Conservation (phyloP, 2,797 vertebrate genomes). For the Lutjanus campechanus region DNA sequence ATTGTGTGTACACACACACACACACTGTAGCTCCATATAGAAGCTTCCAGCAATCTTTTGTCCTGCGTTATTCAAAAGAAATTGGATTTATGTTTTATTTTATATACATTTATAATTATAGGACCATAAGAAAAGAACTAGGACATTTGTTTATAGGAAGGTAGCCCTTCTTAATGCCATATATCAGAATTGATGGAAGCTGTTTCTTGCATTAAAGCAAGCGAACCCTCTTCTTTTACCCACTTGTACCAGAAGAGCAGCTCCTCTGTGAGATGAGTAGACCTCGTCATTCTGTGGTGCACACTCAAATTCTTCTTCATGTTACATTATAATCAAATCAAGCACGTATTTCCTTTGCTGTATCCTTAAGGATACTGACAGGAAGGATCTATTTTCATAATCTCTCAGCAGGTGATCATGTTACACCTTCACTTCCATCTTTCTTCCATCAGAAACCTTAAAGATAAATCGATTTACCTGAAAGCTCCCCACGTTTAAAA, state of each 20-base stretch:
- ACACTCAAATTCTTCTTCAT: constrained; percentile 45
- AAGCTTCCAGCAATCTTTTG: constrained; percentile 24
- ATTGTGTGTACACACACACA: constrained; percentile 19
- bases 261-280: constrained; percentile 22
- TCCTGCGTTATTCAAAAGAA: neutral
- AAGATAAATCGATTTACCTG: constrained; percentile 59
- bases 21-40: neutral
- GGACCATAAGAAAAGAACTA: constrained; percentile 6
- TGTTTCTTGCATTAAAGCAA: constrained; percentile 13
- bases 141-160: neutral
- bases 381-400: constrained; percentile 62
- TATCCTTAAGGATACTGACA: constrained; percentile 54
- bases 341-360: constrained; percentile 48
- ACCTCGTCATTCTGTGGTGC: constrained; percentile 8
- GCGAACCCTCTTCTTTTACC: constrained; percentile 3
- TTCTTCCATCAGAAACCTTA: constrained; percentile 44
- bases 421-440: constrained; percentile 54
- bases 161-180: neutral
- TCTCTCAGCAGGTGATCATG: constrained; percentile 48
- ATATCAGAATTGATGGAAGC: neutral
- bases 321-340: constrained; percentile 67
- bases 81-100: neutral
- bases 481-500: constrained; percentile 32
- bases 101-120: neutral
- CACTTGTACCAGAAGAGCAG: constrained; percentile 32